Percentiles rank a stretch among this genome's conserved stretches.
phyloP scores from a whole-genome alignment of 2,888 invertebrate species.

The Orthonevra nobilis region DNA sequence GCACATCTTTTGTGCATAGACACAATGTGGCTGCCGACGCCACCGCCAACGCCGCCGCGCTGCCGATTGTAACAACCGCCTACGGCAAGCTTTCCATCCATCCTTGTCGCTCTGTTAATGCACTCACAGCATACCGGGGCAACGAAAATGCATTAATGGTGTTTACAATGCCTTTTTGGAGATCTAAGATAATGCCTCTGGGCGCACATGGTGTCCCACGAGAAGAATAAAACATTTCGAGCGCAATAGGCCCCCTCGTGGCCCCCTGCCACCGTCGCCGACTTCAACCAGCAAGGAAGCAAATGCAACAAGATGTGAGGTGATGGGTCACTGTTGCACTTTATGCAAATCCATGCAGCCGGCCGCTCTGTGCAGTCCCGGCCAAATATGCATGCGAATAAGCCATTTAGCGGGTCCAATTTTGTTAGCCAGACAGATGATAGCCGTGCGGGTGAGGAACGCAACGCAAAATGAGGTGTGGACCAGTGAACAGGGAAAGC shows the following conservation, averaged over 20 bases:
- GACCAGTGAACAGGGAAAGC: slow-evolving; percentile 24
- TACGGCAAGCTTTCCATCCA: neutral
- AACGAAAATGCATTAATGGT: slow-evolving; percentile 64
- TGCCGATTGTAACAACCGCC: slow-evolving; percentile 18
- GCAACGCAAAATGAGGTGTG: slow-evolving; percentile 20
- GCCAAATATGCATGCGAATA: slow-evolving; percentile 22
- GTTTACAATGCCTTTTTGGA: slow-evolving; percentile 64
- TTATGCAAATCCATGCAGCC: slow-evolving; percentile 49
- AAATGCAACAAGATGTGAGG: slow-evolving; percentile 29
- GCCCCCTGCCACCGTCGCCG: neutral
- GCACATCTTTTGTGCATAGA: slow-evolving; percentile 40
- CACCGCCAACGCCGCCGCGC: too few relatives aligned
- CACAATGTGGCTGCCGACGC: slow-evolving; percentile 1
- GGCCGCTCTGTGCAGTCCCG: slow-evolving; percentile 8
- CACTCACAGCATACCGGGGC: neutral
- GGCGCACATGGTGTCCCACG: slow-evolving; percentile 35
- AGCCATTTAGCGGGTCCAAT: slow-evolving; percentile 25
- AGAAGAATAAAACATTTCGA: slow-evolving; percentile 17
- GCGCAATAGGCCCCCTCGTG: too few relatives aligned
- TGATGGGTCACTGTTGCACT: slow-evolving; percentile 63
- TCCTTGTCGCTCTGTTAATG: neutral
- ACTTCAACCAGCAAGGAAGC: neutral
- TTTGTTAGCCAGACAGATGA: slow-evolving; percentile 17
- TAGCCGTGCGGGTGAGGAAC: slow-evolving; percentile 9
- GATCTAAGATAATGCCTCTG: slow-evolving; percentile 55